phyloP scores from a whole-genome alignment of 2,797 vertebrate species.

The Amblyopsis hoosieri region DNA sequence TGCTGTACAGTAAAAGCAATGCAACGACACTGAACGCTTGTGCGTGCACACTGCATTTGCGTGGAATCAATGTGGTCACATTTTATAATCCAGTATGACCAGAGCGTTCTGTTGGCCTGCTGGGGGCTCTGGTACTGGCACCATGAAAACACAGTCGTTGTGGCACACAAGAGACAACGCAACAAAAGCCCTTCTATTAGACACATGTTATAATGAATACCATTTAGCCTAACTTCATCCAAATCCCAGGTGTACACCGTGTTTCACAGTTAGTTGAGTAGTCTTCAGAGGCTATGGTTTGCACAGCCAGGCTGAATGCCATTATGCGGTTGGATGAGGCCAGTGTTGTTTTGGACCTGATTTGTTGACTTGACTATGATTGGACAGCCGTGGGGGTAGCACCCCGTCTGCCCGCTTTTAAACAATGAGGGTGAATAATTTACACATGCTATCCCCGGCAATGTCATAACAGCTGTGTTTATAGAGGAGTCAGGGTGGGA shows the following conservation, averaged over 20 bases:
- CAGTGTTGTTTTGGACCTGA: conserved; percentile 2
- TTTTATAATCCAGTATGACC: no score
- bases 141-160: no score
- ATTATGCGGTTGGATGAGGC: not conserved
- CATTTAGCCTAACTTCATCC: not conserved
- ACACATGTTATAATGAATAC: not conserved
- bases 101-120: no score
- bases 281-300: not conserved
- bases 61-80: no score
- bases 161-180: no score
- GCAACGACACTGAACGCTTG: no score
- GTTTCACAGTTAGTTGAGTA: not conserved
- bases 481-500: conserved; percentile 21
- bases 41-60: no score
- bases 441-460: conserved; percentile 40
- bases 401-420: conserved; percentile 17
- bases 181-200: no score
- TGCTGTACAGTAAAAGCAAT: no score
- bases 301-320: not conserved
- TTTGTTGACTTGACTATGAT: conserved; percentile 9
- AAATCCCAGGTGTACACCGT: not conserved
- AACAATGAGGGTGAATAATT: conserved; percentile 50
- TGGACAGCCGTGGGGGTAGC: conserved; percentile 5
- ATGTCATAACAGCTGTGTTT: conserved; percentile 41
- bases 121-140: no score